Conservation (phyloP, 2,888 invertebrate genomes). For the Physocephala rufipes region DNA sequence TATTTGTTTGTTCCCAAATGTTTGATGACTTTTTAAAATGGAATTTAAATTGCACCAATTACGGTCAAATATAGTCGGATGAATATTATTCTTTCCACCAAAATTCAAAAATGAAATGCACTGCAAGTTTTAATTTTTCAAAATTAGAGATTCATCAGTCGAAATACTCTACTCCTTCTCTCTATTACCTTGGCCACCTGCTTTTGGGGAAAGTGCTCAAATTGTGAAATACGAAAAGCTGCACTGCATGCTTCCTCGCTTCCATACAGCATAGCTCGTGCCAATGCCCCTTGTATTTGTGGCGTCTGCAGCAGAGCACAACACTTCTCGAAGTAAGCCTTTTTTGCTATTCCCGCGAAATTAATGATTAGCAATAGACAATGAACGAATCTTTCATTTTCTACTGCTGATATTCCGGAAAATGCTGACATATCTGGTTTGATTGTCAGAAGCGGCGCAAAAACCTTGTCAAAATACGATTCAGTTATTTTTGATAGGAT, state of each 20-base stretch:
- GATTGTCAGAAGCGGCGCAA: conserved; percentile 53
- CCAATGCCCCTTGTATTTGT: conserved; percentile 61
- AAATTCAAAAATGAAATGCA: conserved; percentile 51
- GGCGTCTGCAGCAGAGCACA: conserved; percentile 54
- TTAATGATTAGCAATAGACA: conserved; percentile 59
- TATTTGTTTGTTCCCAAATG: conserved; percentile 57
- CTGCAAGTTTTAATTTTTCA: conserved; percentile 42
- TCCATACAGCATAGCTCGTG: conserved; percentile 57
- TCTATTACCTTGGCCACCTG: conserved; percentile 57
- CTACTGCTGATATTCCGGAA: conserved; percentile 48
- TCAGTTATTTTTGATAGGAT: conserved; percentile 61
- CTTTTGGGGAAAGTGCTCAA: conserved; percentile 58
- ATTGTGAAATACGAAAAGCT: conserved; percentile 61
- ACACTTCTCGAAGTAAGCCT: conserved; percentile 62
- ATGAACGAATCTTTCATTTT: conserved; percentile 58
- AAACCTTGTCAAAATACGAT: conserved; percentile 63
- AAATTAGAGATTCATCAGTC: too few relatives aligned
- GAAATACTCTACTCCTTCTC: too few relatives aligned
- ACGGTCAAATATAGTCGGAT: conserved; percentile 49
- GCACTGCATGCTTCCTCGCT: conserved; percentile 56
- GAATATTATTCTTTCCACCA: conserved; percentile 33
- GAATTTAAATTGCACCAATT: conserved; percentile 61
- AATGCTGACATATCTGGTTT: conserved; percentile 51
- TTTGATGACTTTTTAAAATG: conserved; percentile 58
- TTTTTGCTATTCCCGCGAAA: conserved; percentile 61